Conservation (phyloP, 2,113 vertebrate genomes). For the Opisthocomus hoazin region DNA sequence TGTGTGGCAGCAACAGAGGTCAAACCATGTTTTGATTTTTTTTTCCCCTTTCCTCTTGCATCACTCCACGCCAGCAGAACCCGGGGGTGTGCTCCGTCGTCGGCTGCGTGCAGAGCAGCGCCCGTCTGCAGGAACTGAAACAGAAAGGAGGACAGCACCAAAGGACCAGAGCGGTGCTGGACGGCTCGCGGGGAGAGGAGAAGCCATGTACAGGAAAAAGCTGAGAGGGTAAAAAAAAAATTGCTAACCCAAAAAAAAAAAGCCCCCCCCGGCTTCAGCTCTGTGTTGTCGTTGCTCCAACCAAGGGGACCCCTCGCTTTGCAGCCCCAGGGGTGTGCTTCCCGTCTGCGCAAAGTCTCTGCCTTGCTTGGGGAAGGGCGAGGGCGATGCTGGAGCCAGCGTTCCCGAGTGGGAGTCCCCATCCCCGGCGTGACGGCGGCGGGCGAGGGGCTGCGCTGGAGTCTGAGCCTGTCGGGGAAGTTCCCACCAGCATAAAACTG, state of each 20-base stretch:
- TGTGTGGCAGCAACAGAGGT: rapidly evolving
- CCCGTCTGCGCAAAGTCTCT: background rate
- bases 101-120: rapidly evolving
- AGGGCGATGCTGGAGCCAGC: rapidly evolving
- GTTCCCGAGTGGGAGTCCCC: rapidly evolving
- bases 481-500: rapidly evolving
- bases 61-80: rapidly evolving
- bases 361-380: background rate
- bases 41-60: background rate
- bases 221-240: background rate
- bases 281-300: background rate
- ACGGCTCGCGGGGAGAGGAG: background rate
- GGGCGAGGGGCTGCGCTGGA: rapidly evolving
- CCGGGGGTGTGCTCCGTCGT: rapidly evolving
- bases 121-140: background rate
- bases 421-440: rapidly evolving
- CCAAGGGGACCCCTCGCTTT: background rate
- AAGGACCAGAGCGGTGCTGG: background rate
- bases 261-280: background rate
- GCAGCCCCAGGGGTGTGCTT: background rate
- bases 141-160: background rate
- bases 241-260: background rate
- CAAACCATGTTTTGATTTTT: background rate
- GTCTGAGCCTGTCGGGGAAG: background rate
- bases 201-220: background rate